Conservation (phyloP, 2,113 vertebrate species). For the Tychaedon coryphoeus region DNA sequence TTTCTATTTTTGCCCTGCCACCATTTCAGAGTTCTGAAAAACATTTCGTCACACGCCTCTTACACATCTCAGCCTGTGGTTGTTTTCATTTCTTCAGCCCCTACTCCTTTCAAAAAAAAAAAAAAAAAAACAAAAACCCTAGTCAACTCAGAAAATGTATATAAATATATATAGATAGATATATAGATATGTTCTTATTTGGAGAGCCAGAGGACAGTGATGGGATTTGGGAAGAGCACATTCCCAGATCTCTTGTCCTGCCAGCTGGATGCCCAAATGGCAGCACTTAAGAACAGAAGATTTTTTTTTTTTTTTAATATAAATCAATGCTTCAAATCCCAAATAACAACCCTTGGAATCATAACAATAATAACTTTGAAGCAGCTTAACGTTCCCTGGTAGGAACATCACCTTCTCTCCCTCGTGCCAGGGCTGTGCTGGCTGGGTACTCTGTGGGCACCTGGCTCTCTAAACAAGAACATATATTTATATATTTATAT, state of each 20-base stretch:
- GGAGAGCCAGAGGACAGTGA: rapidly evolving
- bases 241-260: rapidly evolving
- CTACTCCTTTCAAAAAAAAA: not conserved
- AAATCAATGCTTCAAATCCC: not conserved
- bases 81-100: not conserved
- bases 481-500: too few relatives aligned
- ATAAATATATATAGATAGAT: not conserved
- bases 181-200: not conserved
- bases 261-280: not conserved
- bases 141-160: not conserved
- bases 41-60: not conserved
- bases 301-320: not conserved
- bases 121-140: not conserved
- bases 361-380: not conserved
- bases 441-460: rapidly evolving
- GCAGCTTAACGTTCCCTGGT: not conserved
- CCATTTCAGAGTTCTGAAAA: not conserved
- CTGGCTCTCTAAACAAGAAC: not conserved
- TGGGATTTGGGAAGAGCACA: not conserved
- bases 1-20: not conserved
- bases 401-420: not conserved
- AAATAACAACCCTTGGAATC: not conserved
- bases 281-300: not conserved
- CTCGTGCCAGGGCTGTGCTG: not conserved
- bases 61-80: not conserved